These are phyloP conservation scores for Molossus molossus DNA, from an alignment of 2,797 vertebrate species.

Conservation along the genomic window DNA sequence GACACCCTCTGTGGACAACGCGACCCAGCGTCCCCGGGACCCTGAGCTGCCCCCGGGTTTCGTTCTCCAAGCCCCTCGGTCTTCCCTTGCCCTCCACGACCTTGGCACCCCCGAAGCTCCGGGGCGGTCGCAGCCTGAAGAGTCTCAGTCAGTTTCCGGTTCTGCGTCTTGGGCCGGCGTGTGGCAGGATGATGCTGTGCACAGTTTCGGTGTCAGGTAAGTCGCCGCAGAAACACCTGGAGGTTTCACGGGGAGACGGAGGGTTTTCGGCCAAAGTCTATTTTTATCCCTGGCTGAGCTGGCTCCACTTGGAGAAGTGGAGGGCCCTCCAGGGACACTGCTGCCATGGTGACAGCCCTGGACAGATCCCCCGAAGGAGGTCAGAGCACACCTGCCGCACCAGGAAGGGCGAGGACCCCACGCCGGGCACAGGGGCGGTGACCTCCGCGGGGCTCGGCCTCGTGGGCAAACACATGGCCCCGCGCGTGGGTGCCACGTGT, in stretches of 20 bases:
- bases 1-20: accelerated
- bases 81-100: neutral
- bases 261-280: neutral
- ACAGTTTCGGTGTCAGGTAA: neutral
- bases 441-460: neutral
- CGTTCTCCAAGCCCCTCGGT: accelerated
- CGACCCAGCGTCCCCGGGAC: too few relatives aligned
- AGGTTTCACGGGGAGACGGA: neutral
- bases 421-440: neutral
- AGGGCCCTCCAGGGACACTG: accelerated
- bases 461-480: neutral
- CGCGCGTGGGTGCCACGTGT: accelerated
- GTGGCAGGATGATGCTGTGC: accelerated
- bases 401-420: neutral
- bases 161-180: neutral
- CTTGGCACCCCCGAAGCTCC: accelerated
- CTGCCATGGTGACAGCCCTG: neutral
- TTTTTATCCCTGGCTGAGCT: neutral
- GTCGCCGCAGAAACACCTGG: neutral
- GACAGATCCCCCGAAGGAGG: neutral
- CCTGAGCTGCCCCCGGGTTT: accelerated
- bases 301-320: too few relatives aligned
- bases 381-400: too few relatives aligned
- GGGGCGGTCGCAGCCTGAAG: neutral
- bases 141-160: neutral